A percentile compares a stretch with the other conserved stretches of the same genome.
Evolutionary conservation across 2,797 vertebrate genomes (phyloP).

Genomic region (Lepus oiostolus): DNA sequence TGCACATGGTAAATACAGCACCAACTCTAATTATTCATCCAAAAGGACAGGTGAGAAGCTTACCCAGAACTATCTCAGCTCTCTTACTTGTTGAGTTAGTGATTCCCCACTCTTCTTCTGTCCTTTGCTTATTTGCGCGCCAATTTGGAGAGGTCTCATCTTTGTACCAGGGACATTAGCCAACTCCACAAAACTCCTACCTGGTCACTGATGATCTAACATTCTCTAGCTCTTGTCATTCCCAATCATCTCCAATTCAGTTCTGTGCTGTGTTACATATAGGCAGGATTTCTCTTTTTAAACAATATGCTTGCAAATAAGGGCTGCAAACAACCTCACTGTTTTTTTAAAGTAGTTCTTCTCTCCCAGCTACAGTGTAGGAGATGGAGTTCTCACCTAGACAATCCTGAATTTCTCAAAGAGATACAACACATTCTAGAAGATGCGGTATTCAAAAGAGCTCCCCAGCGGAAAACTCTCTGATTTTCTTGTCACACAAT

Average conservation of each 20-base stretch:
- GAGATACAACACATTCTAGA: background rate
- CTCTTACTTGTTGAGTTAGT: background rate
- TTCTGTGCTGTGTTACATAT: background rate
- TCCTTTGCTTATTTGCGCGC: conserved; percentile 39
- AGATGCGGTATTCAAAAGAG: background rate
- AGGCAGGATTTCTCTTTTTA: conserved; percentile 12
- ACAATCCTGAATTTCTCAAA: conserved; percentile 33
- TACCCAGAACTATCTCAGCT: background rate
- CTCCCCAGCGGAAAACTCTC: conserved; percentile 1
- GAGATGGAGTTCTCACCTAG: background rate
- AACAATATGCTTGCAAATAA: background rate
- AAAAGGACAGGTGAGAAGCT: conserved; percentile 24
- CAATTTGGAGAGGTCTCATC: conserved; percentile 27
- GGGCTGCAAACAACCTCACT: background rate
- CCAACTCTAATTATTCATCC: background rate
- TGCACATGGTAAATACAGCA: background rate
- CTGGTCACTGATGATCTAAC: background rate
- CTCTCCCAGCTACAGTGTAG: background rate
- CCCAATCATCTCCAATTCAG: conserved; percentile 13
- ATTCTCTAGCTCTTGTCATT: conserved; percentile 2
- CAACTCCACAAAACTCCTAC: conserved; percentile 41
- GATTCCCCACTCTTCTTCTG: background rate
- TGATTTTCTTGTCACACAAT: conserved; percentile 52
- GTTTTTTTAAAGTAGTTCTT: conserved; percentile 34
- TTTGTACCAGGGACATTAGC: conserved; percentile 30